These are phyloP conservation scores for Drosophila barbarae DNA, from an alignment of 2,888 invertebrate species.

Conservation along the genomic window DNA sequence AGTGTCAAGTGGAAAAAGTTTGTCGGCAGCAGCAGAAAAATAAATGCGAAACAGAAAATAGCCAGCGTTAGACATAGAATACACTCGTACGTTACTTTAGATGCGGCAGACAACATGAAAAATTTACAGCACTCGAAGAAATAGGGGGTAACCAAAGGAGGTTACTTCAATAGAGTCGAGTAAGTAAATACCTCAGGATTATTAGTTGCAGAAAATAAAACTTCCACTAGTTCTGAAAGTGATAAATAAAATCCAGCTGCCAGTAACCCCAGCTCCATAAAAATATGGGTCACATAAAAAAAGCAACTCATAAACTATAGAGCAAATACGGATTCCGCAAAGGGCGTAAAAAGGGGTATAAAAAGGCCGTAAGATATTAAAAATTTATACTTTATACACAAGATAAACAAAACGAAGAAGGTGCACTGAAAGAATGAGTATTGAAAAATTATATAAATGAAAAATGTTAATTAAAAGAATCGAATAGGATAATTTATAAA, in stretches of 20 bases:
- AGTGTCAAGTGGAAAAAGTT: constrained; percentile 66
- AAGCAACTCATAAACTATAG: constrained; percentile 13
- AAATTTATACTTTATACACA: constrained; percentile 8
- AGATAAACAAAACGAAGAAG: not conserved
- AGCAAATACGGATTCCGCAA: constrained; percentile 24
- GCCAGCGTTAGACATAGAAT: constrained; percentile 20
- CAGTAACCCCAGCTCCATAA: not conserved
- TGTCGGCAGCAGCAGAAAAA: constrained; percentile 39
- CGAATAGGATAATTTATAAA: not conserved
- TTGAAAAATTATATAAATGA: too few relatives aligned
- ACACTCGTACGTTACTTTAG: constrained; percentile 46
- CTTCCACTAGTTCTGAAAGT: not conserved
- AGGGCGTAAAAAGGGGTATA: constrained; percentile 22
- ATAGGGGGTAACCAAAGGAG: not conserved
- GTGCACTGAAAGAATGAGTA: constrained; percentile 3
- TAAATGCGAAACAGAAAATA: constrained; percentile 11
- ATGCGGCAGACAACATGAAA: constrained; percentile 57
- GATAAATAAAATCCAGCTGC: not conserved
- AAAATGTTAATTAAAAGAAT: not conserved
- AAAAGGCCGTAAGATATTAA: constrained; percentile 24
- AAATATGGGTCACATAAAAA: constrained; percentile 13
- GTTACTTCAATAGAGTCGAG: not conserved
- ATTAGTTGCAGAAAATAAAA: not conserved
- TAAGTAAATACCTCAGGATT: constrained; percentile 4
- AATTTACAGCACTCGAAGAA: constrained; percentile 35